phyloP scores from a whole-genome alignment of 2,888 invertebrate genomes.

The Drosophila parthenogenetica region DNA sequence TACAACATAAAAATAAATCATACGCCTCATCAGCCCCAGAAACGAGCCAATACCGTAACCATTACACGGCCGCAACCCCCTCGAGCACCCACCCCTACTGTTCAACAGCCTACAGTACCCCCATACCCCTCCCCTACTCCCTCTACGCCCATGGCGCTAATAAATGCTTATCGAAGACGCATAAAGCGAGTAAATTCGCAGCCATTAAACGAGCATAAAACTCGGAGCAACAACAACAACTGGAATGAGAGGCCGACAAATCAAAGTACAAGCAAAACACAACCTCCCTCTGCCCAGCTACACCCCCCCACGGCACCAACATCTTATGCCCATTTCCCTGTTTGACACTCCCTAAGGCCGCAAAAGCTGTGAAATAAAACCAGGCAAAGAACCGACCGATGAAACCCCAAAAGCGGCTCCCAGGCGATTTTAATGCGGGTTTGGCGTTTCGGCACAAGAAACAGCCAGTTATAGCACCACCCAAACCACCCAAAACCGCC shows the following conservation, averaged over 20 bases:
- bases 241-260: constrained; percentile 70
- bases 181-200: constrained; percentile 82
- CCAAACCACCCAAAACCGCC: constrained; percentile 16
- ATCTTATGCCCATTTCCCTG: background rate
- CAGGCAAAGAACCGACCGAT: constrained; percentile 72
- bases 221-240: constrained; percentile 45
- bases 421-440: constrained; percentile 80
- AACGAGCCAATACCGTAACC: constrained; percentile 71
- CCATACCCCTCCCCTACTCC: background rate
- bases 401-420: constrained; percentile 78
- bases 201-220: constrained; percentile 82
- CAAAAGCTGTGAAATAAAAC: constrained; percentile 75
- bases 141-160: constrained; percentile 65
- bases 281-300: background rate
- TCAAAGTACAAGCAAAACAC: constrained; percentile 75
- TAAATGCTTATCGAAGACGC: constrained; percentile 82
- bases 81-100: background rate
- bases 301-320: background rate
- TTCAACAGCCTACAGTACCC: background rate
- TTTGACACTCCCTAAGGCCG: constrained; percentile 57
- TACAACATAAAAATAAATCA: constrained; percentile 77
- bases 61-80: constrained; percentile 43
- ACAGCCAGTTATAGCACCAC: constrained; percentile 12
- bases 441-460: constrained; percentile 54
- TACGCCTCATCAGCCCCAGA: constrained; percentile 76